Percentiles rank a stretch among this genome's conserved stretches.
Conservation (phyloP, 2,113 vertebrate species). For the Tretioscincus oriximinensis region DNA sequence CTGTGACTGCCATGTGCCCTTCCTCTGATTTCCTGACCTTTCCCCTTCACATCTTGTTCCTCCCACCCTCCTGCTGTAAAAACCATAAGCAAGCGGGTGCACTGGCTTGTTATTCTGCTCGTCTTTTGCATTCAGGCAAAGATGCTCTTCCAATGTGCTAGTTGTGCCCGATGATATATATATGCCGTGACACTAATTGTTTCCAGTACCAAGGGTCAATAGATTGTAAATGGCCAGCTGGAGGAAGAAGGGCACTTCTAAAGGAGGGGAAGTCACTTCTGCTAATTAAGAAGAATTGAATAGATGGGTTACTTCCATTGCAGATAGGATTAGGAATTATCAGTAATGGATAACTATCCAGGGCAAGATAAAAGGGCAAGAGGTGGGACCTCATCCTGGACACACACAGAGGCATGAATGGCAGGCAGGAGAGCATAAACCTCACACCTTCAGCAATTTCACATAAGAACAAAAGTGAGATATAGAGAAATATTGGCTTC, state of each 20-base stretch:
- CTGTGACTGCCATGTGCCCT: not conserved
- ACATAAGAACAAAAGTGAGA: not conserved
- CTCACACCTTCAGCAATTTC: not conserved
- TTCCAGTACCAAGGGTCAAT: constrained; percentile 12
- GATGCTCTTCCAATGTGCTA: accelerated
- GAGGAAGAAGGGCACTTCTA: not conserved
- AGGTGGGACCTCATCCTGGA: not conserved
- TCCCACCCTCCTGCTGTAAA: not conserved
- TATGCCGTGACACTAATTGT: constrained; percentile 19
- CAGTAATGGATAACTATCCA: constrained; percentile 23
- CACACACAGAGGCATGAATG: not conserved
- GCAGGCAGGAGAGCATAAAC: not conserved
- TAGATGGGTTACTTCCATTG: constrained; percentile 13
- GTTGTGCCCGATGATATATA: not conserved
- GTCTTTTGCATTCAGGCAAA: not conserved
- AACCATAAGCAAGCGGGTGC: not conserved
- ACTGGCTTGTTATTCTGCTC: not conserved
- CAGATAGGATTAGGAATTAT: constrained; percentile 14
- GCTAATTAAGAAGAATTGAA: constrained; percentile 28
- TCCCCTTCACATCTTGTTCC: constrained; percentile 9
- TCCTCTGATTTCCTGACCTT: constrained; percentile 24
- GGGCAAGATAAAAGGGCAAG: not conserved
- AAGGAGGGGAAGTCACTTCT: constrained; percentile 15
- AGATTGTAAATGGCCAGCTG: constrained; percentile 35
- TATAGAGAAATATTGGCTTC: too few species aligned